Base-by-base conservation (phyloP, 2,113 vertebrate species). In the Scartelaos histophorus region DNA sequence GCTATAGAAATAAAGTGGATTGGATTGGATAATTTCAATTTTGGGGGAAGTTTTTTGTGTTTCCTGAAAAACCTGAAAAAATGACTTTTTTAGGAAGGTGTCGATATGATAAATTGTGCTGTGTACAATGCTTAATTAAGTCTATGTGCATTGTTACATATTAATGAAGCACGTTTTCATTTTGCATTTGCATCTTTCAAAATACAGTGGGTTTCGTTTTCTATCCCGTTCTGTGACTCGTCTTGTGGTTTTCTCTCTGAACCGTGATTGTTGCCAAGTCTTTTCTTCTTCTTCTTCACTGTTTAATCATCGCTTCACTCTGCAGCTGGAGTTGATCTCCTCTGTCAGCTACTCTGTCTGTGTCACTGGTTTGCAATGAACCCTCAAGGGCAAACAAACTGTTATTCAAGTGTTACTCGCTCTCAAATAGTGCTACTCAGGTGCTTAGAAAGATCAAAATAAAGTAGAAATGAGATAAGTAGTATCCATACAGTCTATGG, bases 161-260 rank as follows among this genome's bases (percentile, higher is more conserved):
- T 60, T 66, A 53, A 60, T 11, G 61, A 13, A 65, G 56, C 78
- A 87, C 80, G 80, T 83, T 83, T 87, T 79, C 53, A 13, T 81
- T 67, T 38, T 73, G 29, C 75, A 76, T 84, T 81, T 81, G 77
- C 76, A 78, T 82, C 60, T 73, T 74, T 83, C 70, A 75, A 71
- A 80, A 83, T 76, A 68, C 71, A 58, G 57, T 73, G 38, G 61
- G 46, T 66, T 6, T 53, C 21, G n/a, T 1, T 77, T 64, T 71
- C 58, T 78, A 57, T 67, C n/a, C 71, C 67, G 73, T 66, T 82
- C 75, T 29, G 77, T 56, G 77, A 70, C 74, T 0, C 71, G 66
- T 69, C 58, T 76, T 17, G 64, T 22, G 58, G 53, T 62, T 46
- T 73, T 57, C 3, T 67, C 34, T 74, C 35, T 58, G 47, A 43